phyloP scores from a whole-genome alignment of 1,140 invertebrate genomes.

The honey bee (Apis mellifera) region Amel_HAv3.1 CM009932.2:7485001-7485500 shows the following conservation, averaged over 20 bases:
- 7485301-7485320: constrained; percentile 22
- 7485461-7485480: constrained; percentile 50
- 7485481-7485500: constrained; percentile 52
- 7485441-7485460: constrained; percentile 50
- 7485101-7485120: neutral
- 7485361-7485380: constrained; percentile 38
- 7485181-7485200: neutral
- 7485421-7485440: constrained; percentile 48
- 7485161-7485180: neutral
- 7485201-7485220: neutral
- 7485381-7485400: constrained; percentile 48
- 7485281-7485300: constrained; percentile 37
- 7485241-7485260: neutral
- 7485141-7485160: no score
- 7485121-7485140: neutral
- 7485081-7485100: no score
- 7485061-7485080: neutral
- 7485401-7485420: constrained; percentile 46
- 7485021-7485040: neutral
- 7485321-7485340: constrained; percentile 42
- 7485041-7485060: neutral
- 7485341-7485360: constrained; percentile 21
- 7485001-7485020: constrained; percentile 26
- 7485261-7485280: neutral
- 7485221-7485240: neutral